Conservation (phyloP, 1,140 invertebrate genomes). For the Zelostemma sp. region DNA sequence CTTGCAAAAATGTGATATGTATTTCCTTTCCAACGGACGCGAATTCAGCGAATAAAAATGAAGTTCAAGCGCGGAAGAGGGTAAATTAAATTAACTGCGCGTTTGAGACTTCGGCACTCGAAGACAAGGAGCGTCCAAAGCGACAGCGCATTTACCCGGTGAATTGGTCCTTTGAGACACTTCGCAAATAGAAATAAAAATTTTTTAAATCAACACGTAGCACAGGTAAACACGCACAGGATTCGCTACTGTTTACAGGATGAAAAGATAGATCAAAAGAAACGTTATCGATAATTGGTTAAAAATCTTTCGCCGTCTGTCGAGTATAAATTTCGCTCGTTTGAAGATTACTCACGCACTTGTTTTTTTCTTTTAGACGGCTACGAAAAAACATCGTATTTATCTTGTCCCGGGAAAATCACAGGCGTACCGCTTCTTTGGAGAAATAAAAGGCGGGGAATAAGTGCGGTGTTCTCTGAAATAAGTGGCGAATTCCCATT, state of each 20-base stretch:
- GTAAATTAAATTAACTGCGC: slow-evolving; percentile 47
- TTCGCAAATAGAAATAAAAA: slow-evolving; percentile 60
- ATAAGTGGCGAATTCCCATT: slow-evolving; percentile 31
- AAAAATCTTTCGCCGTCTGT: slow-evolving; percentile 57
- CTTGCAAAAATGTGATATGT: background rate
- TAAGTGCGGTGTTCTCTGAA: slow-evolving; percentile 29
- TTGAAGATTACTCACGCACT: slow-evolving; percentile 63
- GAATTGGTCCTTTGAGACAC: slow-evolving; percentile 49
- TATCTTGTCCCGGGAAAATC: slow-evolving; percentile 57
- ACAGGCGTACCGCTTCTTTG: slow-evolving; percentile 17
- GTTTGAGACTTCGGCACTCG: slow-evolving; percentile 34
- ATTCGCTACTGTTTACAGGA: slow-evolving; percentile 43
- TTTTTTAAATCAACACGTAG: slow-evolving; percentile 63
- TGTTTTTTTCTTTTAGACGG: slow-evolving; percentile 22
- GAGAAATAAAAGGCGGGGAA: slow-evolving; percentile 30
- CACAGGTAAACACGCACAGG: slow-evolving; percentile 14
- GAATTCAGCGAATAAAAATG: slow-evolving; percentile 22
- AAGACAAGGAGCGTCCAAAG: slow-evolving; percentile 28
- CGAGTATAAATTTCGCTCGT: slow-evolving; percentile 42
- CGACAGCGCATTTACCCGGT: slow-evolving; percentile 14
- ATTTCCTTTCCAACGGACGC: background rate
- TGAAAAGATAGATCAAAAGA: slow-evolving; percentile 63
- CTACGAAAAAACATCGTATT: slow-evolving; percentile 57
- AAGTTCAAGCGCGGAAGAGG: slow-evolving; percentile 19
- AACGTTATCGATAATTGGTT: slow-evolving; percentile 67